A percentile compares a stretch with the other conserved stretches of the same genome.
These are phyloP conservation scores for Drosophila murphyi DNA, from an alignment of 1,140 invertebrate species.

Conservation along the genomic window DNA sequence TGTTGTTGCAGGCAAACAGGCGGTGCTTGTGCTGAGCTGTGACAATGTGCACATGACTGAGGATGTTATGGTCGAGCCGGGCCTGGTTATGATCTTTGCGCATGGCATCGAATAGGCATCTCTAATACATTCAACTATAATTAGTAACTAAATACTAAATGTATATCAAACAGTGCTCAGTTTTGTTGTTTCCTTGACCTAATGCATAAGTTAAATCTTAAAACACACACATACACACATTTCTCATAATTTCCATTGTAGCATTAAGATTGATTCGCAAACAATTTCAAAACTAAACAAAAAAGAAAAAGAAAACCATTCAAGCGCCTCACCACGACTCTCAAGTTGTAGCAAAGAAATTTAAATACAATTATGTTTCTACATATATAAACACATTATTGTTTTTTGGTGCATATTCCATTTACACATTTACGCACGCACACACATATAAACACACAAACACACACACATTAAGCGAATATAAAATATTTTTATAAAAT, in stretches of 20 bases:
- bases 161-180: slow-evolving; percentile 67
- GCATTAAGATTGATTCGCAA: slow-evolving; percentile 49
- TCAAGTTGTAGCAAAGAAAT: slow-evolving; percentile 64
- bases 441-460: too few species aligned
- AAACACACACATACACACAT: slow-evolving; percentile 9
- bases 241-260: slow-evolving; percentile 36
- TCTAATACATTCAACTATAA: slow-evolving; percentile 37
- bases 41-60: slow-evolving; percentile 98
- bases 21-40: slow-evolving; percentile 96
- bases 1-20: slow-evolving; percentile 89
- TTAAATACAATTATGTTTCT: slow-evolving; percentile 45
- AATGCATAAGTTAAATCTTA: slow-evolving; percentile 50
- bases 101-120: slow-evolving; percentile 92
- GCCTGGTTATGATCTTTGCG: slow-evolving; percentile 99
- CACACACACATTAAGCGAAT: slow-evolving; percentile 10
- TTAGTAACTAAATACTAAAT: slow-evolving; percentile 52
- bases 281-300: slow-evolving; percentile 15
- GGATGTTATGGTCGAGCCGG: slow-evolving; percentile 97
- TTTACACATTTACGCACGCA: slow-evolving; percentile 12
- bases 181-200: slow-evolving; percentile 73
- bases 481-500: slow-evolving; percentile 51
- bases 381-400: slow-evolving; percentile 5
- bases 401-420: slow-evolving; percentile 47
- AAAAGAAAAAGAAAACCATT: slow-evolving; percentile 47
- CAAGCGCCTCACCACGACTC: slow-evolving; percentile 70